Percentiles rank a stretch among this genome's conserved stretches.
Conservation (phyloP, 2,888 invertebrate species). For the Eristalis tenax region DNA sequence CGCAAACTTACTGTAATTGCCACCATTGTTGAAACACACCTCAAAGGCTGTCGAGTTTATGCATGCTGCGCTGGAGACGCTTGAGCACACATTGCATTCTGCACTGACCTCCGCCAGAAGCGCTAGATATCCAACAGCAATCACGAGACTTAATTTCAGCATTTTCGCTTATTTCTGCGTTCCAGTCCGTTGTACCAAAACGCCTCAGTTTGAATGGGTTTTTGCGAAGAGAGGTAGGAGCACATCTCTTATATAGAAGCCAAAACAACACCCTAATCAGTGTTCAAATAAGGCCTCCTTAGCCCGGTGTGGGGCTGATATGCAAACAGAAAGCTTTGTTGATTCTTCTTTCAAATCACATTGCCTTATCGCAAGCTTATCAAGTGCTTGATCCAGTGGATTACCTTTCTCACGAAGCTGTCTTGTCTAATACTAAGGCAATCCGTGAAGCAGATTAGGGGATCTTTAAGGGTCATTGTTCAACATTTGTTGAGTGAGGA, state of each 20-base stretch:
- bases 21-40: background rate
- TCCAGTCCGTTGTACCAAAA: background rate
- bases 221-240: background rate
- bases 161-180: background rate
- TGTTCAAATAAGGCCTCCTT: background rate
- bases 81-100: background rate
- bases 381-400: too few species aligned
- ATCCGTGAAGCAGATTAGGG: too few species aligned
- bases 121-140: background rate
- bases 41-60: constrained; percentile 12
- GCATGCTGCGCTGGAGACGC: background rate
- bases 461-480: too few species aligned
- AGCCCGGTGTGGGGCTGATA: background rate
- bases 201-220: background rate
- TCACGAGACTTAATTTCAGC: background rate
- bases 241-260: constrained; percentile 9
- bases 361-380: too few species aligned
- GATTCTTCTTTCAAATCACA: background rate
- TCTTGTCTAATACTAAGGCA: too few species aligned
- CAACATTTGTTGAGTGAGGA: too few species aligned
- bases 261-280: background rate
- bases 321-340: background rate
- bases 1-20: too few species aligned
- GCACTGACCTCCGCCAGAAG: background rate
- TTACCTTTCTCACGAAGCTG: too few species aligned